phyloP scores from a whole-genome alignment of 1,140 invertebrate species.

The Penaeus chinensis region DNA sequence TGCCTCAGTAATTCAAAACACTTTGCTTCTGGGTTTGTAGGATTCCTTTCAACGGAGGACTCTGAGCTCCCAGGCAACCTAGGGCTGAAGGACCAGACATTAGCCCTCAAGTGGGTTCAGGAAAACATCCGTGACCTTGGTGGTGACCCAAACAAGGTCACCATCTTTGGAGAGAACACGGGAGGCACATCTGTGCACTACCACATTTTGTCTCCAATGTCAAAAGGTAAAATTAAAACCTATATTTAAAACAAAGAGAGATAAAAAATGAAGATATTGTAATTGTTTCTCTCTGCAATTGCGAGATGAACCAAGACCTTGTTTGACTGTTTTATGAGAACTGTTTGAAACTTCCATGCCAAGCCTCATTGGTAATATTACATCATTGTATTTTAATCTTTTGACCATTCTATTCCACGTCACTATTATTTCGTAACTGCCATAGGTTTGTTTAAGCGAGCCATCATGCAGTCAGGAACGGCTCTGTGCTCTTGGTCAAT shows the following conservation, averaged over 20 bases:
- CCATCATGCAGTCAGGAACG: constrained; percentile 63
- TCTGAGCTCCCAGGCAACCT: constrained; percentile 65
- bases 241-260: too few relatives aligned
- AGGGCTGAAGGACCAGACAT: constrained; percentile 73
- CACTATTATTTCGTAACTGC: background rate
- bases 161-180: constrained; percentile 75
- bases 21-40: constrained; percentile 43
- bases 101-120: constrained; percentile 72
- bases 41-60: constrained; percentile 67
- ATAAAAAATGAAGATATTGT: too few relatives aligned
- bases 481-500: constrained; percentile 5
- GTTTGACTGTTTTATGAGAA: too few relatives aligned
- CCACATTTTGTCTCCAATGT: constrained; percentile 71
- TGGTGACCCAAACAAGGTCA: constrained; percentile 72
- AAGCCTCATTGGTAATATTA: background rate
- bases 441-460: constrained; percentile 60
- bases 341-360: too few relatives aligned
- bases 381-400: background rate
- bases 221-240: constrained; percentile 30
- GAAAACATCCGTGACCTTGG: constrained; percentile 73
- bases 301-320: too few relatives aligned
- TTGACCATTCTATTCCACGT: background rate
- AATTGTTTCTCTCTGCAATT: too few relatives aligned
- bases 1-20: background rate
- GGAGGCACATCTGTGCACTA: constrained; percentile 74